Base-by-base conservation (phyloP, 2,113 vertebrate species). In the Pelecanus crispus region DNA sequence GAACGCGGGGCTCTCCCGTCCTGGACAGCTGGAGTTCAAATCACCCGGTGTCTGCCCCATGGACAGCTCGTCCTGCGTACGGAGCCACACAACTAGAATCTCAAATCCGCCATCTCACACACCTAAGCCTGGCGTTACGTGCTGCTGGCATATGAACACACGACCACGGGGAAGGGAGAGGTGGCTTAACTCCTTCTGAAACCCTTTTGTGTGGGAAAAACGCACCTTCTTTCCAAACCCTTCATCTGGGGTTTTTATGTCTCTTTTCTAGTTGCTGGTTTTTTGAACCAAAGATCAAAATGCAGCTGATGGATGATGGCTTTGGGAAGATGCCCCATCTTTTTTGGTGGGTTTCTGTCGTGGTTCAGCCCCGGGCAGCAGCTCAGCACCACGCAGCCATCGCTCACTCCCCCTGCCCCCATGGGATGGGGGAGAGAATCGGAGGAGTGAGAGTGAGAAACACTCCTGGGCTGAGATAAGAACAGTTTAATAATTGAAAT, bases 121-220 rank as follows among this genome's bases (percentile, higher is more conserved):
- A 8, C 10, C 3, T 6, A 6, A 19, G 17, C 8, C 50, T 15
- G 32, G 20, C 3, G 3, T 14, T 14, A 13, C 1, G 2, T 13
- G 18, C n/a, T 72, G 36, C 66, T 17, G 38, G 15, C 7, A 1
- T 14, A 4, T 2, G 4, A 18, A 18, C 0, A 1, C 13, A 0
- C 24, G 61, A 11, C 49, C 15, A 0, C 20, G 55, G 32, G 16
- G 10, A 24, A 10, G n/a, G 58, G 21, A 61, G 50, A 29, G 34
- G 36, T 14, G 45, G 11, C 22, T 11, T 38, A 21, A 16, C 15
- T 19, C 32, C 22, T 29, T 18, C 40, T 36, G 26, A 65, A 66
- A 14, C 5, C 18, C 17, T 18, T 32, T 47, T 26, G 26, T 44
- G 52, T 40, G 58, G 34, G 34, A 47, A 65, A 58, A 59, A 8